These are phyloP conservation scores for Notiomystis cincta DNA, from an alignment of 2,113 vertebrate genomes.

Conservation along the genomic window DNA sequence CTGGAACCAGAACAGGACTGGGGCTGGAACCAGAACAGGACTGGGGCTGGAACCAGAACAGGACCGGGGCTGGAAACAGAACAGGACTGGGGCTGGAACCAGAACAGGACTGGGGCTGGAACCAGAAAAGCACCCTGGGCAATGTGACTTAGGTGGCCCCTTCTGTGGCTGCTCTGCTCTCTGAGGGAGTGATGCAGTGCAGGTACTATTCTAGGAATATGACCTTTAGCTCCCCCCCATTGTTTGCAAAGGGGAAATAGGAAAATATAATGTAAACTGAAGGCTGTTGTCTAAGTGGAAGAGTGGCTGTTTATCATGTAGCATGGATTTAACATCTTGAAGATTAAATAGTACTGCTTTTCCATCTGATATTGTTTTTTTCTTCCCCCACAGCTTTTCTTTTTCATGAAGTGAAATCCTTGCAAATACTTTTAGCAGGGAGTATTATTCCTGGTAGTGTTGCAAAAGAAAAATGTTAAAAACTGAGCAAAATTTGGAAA, in stretches of 20 bases:
- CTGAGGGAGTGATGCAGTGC: background rate
- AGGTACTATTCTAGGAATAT: background rate
- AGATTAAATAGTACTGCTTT: background rate
- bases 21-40: too few species aligned
- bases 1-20: too few species aligned
- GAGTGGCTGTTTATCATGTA: background rate
- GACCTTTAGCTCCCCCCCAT: background rate
- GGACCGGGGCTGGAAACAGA: too few species aligned
- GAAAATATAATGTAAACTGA: slow-evolving; percentile 11
- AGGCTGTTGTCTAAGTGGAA: background rate
- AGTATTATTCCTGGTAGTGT: background rate
- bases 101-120: too few species aligned
- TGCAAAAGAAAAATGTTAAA: background rate
- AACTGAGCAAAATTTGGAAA: background rate
- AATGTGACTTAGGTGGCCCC: background rate
- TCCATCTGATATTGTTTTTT: background rate
- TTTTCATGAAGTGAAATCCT: background rate
- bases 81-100: too few species aligned
- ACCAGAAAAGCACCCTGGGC: background rate
- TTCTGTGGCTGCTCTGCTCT: background rate
- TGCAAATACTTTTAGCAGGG: background rate
- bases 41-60: too few species aligned
- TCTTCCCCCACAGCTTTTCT: background rate
- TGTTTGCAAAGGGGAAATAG: background rate
- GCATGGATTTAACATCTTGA: background rate